A percentile compares a stretch with the other conserved stretches of the same genome.
These are phyloP conservation scores for Eristalinus aeneus DNA, from an alignment of 2,888 invertebrate species.

Conservation along the genomic window DNA sequence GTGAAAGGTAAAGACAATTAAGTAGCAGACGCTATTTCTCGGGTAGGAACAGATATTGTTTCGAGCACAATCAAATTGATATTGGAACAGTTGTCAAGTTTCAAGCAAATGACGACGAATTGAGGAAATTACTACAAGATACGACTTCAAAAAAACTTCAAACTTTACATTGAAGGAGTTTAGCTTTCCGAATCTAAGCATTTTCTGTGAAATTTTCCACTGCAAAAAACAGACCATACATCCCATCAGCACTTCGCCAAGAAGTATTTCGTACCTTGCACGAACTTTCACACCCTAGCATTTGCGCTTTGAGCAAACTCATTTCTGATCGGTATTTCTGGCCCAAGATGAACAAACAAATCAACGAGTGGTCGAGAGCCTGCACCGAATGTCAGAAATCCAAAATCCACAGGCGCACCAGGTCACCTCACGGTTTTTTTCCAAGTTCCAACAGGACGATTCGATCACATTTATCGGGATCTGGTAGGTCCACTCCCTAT, in stretches of 20 bases:
- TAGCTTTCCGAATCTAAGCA: not conserved
- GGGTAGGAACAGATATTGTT: not conserved
- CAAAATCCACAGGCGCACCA: too few relatives aligned
- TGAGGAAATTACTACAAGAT: too few relatives aligned
- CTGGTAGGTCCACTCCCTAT: constrained; percentile 75
- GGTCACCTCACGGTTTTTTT: too few relatives aligned
- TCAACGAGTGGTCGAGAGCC: too few relatives aligned
- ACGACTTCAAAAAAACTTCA: too few relatives aligned
- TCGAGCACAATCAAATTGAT: too few relatives aligned
- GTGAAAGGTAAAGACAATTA: too few relatives aligned
- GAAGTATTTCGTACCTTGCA: not conserved
- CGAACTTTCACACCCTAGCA: constrained; percentile 19
- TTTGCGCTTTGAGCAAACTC: constrained; percentile 1
- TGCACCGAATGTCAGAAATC: too few relatives aligned
- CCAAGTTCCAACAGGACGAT: constrained; percentile 25
- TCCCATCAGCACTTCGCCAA: not conserved
- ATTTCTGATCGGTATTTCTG: not conserved
- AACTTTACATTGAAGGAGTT: not conserved
- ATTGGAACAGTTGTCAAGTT: not conserved
- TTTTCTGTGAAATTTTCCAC: constrained; percentile 10
- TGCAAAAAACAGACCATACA: not conserved
- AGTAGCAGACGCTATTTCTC: not conserved
- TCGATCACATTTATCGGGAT: constrained; percentile 74
- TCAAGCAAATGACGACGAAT: not conserved
- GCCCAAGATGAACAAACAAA: not conserved